A percentile compares a stretch with the other conserved stretches of the same genome.
phyloP scores from a whole-genome alignment of 2,888 invertebrate species.

The Diarsia dahlii region DNA sequence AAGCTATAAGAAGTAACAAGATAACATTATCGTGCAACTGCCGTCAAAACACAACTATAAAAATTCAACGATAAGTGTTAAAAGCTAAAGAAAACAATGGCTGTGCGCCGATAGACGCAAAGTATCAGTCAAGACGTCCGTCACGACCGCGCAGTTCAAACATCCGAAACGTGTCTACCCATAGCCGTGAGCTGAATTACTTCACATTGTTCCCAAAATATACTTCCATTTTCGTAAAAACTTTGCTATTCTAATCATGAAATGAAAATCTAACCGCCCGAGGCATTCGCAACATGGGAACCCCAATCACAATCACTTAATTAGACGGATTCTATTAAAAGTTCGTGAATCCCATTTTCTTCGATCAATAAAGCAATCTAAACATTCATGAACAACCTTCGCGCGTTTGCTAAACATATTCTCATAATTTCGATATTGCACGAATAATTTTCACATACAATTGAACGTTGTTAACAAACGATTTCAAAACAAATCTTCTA shows the following conservation, averaged over 20 bases:
- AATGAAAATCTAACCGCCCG: conserved; percentile 38
- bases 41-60: conserved; percentile 61
- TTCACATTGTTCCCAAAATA: conserved; percentile 46
- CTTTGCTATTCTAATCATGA: conserved; percentile 24
- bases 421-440: conserved; percentile 49
- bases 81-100: conserved; percentile 66
- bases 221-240: conserved; percentile 25
- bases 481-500: conserved; percentile 61
- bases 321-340: conserved; percentile 44
- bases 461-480: conserved; percentile 45
- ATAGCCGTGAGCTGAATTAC: conserved; percentile 52
- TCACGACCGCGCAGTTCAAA: conserved; percentile 76
- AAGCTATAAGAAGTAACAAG: conserved; percentile 38
- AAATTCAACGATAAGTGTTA: conserved; percentile 64
- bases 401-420: conserved; percentile 28
- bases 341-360: conserved; percentile 49
- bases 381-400: conserved; percentile 45
- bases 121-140: conserved; percentile 66
- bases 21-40: conserved; percentile 58
- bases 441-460: conserved; percentile 51
- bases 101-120: conserved; percentile 48
- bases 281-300: conserved; percentile 38
- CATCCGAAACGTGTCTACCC: conserved; percentile 72
- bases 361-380: conserved; percentile 46
- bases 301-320: conserved; percentile 49